These are phyloP conservation scores for Icerya purchasi DNA, from an alignment of 2,888 invertebrate genomes.

Conservation along the genomic window DNA sequence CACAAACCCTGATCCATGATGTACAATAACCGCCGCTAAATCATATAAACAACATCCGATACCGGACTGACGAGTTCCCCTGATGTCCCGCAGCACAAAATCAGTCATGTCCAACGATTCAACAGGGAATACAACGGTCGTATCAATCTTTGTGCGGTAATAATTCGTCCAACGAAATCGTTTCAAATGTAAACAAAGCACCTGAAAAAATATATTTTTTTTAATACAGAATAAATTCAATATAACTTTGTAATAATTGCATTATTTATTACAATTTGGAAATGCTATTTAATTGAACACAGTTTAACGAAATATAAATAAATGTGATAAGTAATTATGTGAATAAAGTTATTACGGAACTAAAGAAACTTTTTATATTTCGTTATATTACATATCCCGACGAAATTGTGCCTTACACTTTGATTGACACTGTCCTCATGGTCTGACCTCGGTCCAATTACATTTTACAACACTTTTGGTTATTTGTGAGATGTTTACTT, in stretches of 20 bases:
- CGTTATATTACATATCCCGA: too few species aligned
- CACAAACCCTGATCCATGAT: slow-evolving; percentile 57
- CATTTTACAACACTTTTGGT: too few species aligned
- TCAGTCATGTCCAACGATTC: slow-evolving; percentile 52
- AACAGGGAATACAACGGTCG: slow-evolving; percentile 53
- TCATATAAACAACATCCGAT: slow-evolving; percentile 47
- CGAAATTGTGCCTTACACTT: too few species aligned
- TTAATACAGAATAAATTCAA: too few species aligned
- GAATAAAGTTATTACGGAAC: too few species aligned
- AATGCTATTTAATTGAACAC: neutral
- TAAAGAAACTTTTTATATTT: too few species aligned
- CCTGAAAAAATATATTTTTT: slow-evolving; percentile 30
- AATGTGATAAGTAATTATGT: too few species aligned
- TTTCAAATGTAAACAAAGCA: slow-evolving; percentile 61
- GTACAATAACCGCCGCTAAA: slow-evolving; percentile 58
- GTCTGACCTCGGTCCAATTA: too few species aligned
- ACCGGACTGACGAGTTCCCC: slow-evolving; percentile 40
- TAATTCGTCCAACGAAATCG: slow-evolving; percentile 63
- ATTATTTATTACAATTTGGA: neutral
- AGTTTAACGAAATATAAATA: too few species aligned
- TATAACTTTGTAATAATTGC: neutral
- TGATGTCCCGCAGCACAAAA: slow-evolving; percentile 43
- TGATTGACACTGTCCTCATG: too few species aligned
- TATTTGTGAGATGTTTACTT: too few species aligned
- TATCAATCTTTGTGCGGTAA: slow-evolving; percentile 57